Evolutionary conservation across 2,113 vertebrate genomes (phyloP), one percentile per base, ranked within the genome.

Genomic region (Archilochus colubris): DNA sequence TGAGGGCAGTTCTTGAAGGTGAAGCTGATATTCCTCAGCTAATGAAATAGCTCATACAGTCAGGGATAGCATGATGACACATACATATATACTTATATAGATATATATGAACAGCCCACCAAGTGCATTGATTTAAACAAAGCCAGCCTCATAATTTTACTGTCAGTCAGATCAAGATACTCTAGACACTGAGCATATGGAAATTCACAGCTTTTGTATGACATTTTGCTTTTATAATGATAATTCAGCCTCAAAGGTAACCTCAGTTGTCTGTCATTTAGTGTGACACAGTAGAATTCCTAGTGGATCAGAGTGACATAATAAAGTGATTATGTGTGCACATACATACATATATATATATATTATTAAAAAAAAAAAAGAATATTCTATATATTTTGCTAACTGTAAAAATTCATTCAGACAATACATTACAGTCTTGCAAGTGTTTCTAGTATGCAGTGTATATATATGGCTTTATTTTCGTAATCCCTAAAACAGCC

Each of bases 221-320:
- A 83, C 50, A n/a, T 36, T 68, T 85, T 84, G 40, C 62, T 79
- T 94, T 94, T 92, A 58, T 79, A 62, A 87, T 91, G 76, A 24
- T 92, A 91, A 84, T 79, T 73, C 36, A 69, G 13, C 48, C 31
- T 72, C 36, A 93, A 69, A 82, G 62, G 50, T 78, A 87, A 76
- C 61, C 27, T 94, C 54, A 58, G 12, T 63, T 87, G 67, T 53
- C n/a, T 85, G 13, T 72, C 30, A 12, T 81, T 75, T 88, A 75
- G 17, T 36, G 27, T 44, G 55, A 50, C 33, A 55, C 44, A 43
- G 63, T 38, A 30, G 58, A 86, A 58, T 88, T 91, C 63, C n/a
- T 83, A 22, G 30, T 66, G 67, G 40, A 57, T 77, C 61, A 78
- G 30, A 25, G 50, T 76, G 51, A 79, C 24, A 30, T 40, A 64